A percentile compares a stretch with the other conserved stretches of the same genome.
These are phyloP conservation scores for Anhinga anhinga DNA, from an alignment of 2,113 vertebrate genomes.

Conservation along the genomic window DNA sequence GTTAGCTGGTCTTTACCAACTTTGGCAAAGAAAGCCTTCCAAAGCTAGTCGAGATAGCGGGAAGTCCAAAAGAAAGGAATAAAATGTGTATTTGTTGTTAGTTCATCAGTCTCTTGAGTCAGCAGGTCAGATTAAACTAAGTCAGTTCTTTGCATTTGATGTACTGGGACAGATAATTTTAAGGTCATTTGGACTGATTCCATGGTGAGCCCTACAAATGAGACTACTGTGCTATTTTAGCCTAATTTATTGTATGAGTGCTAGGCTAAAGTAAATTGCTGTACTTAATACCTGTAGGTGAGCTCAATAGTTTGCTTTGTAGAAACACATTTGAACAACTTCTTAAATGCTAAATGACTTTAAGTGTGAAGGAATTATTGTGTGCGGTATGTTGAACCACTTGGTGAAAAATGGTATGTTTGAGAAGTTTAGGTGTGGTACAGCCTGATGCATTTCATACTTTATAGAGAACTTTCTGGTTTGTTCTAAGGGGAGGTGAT, in stretches of 20 bases:
- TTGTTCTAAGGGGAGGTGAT: not conserved
- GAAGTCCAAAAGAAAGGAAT: not conserved
- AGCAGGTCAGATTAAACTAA: not conserved
- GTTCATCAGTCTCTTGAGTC: not conserved
- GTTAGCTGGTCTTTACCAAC: not conserved
- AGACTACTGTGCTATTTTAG: not conserved
- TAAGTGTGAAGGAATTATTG: not conserved
- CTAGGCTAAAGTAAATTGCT: not conserved
- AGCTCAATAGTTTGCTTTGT: not conserved
- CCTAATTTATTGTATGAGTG: not conserved
- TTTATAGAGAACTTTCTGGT: not conserved
- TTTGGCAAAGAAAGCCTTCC: not conserved
- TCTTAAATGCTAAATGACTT: not conserved
- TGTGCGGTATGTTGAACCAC: not conserved
- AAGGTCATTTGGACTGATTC: not conserved
- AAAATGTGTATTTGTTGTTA: not conserved
- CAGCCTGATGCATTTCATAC: not conserved
- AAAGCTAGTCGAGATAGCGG: not conserved
- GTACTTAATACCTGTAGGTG: not conserved
- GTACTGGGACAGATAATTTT: not conserved
- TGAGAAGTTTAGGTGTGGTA: not conserved
- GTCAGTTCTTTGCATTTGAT: not conserved
- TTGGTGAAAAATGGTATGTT: not conserved
- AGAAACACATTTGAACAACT: not conserved
- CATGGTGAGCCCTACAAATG: not conserved